phyloP scores from a whole-genome alignment of 2,113 vertebrate species.

The Meriones unguiculatus region DNA sequence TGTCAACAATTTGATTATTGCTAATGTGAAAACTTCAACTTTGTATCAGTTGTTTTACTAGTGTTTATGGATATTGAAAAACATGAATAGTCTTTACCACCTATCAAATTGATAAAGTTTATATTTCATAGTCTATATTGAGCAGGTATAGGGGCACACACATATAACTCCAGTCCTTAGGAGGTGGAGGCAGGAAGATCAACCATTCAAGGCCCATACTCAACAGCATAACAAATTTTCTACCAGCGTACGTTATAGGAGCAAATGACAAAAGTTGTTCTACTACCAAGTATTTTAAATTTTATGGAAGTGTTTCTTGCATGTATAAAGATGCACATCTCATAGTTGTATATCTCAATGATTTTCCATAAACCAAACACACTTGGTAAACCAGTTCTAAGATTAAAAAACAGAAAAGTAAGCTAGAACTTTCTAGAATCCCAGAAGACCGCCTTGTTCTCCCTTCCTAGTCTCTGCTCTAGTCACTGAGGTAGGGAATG shows the following conservation, averaged over 20 bases:
- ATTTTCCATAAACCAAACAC: constrained; percentile 12
- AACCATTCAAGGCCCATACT: not conserved
- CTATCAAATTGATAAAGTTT: not conserved
- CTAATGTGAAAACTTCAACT: not conserved
- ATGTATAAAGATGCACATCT: not conserved
- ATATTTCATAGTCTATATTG: not conserved
- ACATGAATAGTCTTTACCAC: too few relatives aligned
- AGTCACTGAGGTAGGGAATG: not conserved
- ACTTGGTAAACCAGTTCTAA: not conserved
- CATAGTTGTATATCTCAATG: not conserved
- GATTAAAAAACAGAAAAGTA: not conserved
- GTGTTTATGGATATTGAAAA: not conserved
- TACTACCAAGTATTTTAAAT: not conserved
- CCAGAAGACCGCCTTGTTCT: not conserved
- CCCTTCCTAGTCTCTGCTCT: not conserved
- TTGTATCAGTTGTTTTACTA: not conserved
- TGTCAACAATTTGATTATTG: constrained; percentile 30
- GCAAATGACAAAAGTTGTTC: not conserved
- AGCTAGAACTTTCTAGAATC: not conserved
- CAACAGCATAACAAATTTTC: not conserved
- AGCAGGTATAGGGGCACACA: too few relatives aligned
- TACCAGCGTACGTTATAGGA: too few relatives aligned
- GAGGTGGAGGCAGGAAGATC: not conserved
- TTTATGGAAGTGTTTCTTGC: not conserved
- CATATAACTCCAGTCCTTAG: not conserved